Base-by-base conservation (phyloP, 2,113 vertebrate genomes). In the Pseudolaguvia tuberculata region DNA sequence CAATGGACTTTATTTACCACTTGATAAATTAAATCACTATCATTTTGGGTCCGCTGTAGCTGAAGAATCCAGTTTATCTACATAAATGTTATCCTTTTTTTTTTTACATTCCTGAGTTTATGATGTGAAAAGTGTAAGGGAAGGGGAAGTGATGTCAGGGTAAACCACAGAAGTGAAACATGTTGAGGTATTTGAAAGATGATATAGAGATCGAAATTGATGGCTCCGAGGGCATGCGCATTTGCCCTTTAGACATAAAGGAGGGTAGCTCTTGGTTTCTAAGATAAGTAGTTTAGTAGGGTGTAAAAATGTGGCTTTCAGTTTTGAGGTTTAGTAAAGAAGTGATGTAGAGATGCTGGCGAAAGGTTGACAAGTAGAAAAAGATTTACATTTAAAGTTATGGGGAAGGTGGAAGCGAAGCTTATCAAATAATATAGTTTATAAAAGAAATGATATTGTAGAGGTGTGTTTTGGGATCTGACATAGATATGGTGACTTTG, bases 121-220 rank as follows among this genome's bases (percentile, higher is more conserved):
- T 25, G 20, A 47, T 78, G 65, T 62, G 70, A 57, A 67, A 77
- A 70, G 39, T 72, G 6, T 57, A 74, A 75, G 77, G 39, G 69
- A 70, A 6, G 59, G 50, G 63, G 57, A 82, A 69, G 79, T n/a
- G 70, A 69, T 67, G 81, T 81, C 77, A 82, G 47, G 6, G 63
- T 47, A 47, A 48, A 13, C 21, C 42, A 42, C 11, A 7, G 20
- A 62, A 42, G 11, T 21, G 11, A 5, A 42, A n/a, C 14, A 27
- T 62, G 11, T 42, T 62, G 12, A 27, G 14, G 5, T 21, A 66
- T 67, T 45, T n/a, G n/a, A n/a, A n/a, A n/a, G n/a, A n/a, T n/a
- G n/a, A n/a, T n/a, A n/a, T n/a, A n/a, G n/a, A n/a, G n/a, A n/a
- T n/a, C n/a, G n/a, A 8, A 25, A 7, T 6, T 17, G 21, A 35